Conservation (phyloP, 2,113 vertebrate genomes). For the Etheostoma cragini region DNA sequence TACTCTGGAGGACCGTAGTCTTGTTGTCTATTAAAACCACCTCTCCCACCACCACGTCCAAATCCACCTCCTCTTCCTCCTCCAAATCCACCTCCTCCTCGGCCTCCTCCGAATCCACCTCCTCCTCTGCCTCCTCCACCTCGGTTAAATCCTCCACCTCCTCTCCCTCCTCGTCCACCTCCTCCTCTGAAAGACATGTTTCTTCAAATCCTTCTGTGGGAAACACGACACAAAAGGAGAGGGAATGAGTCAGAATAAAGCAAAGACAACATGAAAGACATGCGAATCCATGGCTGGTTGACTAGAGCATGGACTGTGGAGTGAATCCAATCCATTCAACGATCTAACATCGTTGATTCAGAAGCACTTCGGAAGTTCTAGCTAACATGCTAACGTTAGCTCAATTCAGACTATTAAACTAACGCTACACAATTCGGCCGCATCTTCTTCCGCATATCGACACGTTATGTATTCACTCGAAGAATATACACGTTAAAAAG, state of each 20-base stretch:
- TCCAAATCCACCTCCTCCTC: slow-evolving; percentile 83
- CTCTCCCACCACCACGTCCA: slow-evolving; percentile 82
- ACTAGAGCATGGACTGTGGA: background rate
- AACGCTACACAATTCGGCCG: too few species aligned
- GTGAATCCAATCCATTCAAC: background rate
- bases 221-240: background rate
- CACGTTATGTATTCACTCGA: fast-evolving
- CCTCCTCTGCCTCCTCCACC: slow-evolving; percentile 68
- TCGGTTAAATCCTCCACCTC: slow-evolving; percentile 72
- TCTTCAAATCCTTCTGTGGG: slow-evolving; percentile 2
- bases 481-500: fast-evolving
- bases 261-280: background rate
- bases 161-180: slow-evolving; percentile 75
- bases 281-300: background rate
- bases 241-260: background rate
- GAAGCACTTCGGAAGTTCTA: background rate
- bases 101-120: slow-evolving; percentile 66
- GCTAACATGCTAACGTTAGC: slow-evolving; percentile 49
- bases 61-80: slow-evolving; percentile 62
- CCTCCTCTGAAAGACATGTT: slow-evolving; percentile 92
- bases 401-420: background rate
- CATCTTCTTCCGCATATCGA: background rate
- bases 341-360: background rate
- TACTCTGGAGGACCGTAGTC: slow-evolving; percentile 96
- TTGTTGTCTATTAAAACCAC: slow-evolving; percentile 90